Base-by-base conservation (phyloP, 2,797 vertebrate species). In the Myiothlypis chrysogaster region DNA sequence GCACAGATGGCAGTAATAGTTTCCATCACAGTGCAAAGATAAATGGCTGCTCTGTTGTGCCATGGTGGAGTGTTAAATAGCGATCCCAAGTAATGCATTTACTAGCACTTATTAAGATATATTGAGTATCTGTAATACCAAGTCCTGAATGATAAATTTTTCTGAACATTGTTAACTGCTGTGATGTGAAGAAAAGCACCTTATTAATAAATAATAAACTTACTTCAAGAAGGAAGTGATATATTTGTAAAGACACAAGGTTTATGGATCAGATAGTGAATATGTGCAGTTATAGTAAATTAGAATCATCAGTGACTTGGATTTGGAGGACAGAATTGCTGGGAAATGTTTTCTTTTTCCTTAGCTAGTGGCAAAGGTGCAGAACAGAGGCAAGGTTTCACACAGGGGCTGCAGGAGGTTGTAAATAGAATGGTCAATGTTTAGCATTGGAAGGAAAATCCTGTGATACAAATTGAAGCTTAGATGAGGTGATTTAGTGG, bases 401-500 rank as follows among this genome's bases (percentile, higher is more conserved):
- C 43, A 4, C 5, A 21, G 9, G 21, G 32, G 4, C 64, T 80
- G 50, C 30, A 77, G 60, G 63, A 73, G 34, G 3, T 14, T 90
- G 44, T 39, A 47, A 66, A 69, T n/a, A 39, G 44, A 66, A 70
- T 60, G 60, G 49, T 32, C 56, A 16, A 8, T 71, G 30, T 56
- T 87, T 22, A 78, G 50, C 25, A 20, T 1, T 90, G 69, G 57
- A 75, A 68, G 63, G 49, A 72, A 78, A 92, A 89, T 78, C 68
- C 73, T 70, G 44, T 73, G 44, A 35, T 84, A 34, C 12, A 61
- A 79, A 92, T 28, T 83, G 87, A 69, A 46, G 95, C 89, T 89
- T 83, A 85, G 56, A 61, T 78, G 81, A 81, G n/a, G 82, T 87
- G 69, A 83, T 96, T 93, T 95, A 87, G 70, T 68, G 96, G 63